These are phyloP conservation scores for Meteorus colon DNA, from an alignment of 2,888 invertebrate species.

Conservation along the genomic window DNA sequence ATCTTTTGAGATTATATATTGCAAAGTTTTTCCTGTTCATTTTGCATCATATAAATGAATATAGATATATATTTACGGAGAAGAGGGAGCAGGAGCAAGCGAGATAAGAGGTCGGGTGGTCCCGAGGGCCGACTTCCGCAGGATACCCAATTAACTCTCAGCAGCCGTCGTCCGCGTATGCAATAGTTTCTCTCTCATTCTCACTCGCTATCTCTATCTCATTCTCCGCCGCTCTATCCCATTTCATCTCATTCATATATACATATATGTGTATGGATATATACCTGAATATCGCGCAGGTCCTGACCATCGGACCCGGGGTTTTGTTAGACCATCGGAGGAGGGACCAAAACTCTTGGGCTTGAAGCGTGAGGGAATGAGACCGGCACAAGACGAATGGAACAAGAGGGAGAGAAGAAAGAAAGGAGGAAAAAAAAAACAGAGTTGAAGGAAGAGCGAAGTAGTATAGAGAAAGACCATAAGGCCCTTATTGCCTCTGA, in stretches of 20 bases:
- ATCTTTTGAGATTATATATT: background rate
- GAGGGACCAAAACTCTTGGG: background rate
- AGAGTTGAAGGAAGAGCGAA: background rate
- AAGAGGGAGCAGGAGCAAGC: constrained; percentile 15
- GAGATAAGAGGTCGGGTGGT: constrained; percentile 34
- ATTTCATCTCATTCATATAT: background rate
- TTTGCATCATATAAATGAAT: background rate
- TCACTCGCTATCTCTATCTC: background rate
- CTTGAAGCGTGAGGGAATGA: constrained; percentile 23
- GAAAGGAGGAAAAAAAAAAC: constrained; percentile 4
- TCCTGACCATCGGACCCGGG: constrained; percentile 23
- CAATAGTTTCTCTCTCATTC: constrained; percentile 7
- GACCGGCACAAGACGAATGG: background rate
- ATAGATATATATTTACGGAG: background rate
- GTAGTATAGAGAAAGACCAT: constrained; percentile 20
- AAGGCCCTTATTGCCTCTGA: constrained; percentile 30
- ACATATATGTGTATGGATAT: background rate
- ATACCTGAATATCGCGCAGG: constrained; percentile 36
- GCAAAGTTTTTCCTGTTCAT: constrained; percentile 5
- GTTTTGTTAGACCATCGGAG: constrained; percentile 15
- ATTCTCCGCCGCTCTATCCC: background rate
- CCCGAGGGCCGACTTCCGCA: constrained; percentile 43
- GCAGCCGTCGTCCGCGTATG: constrained; percentile 30
- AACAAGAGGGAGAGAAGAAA: background rate
- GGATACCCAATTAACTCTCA: constrained; percentile 43